A percentile compares a stretch with the other conserved stretches of the same genome.
These are phyloP conservation scores for Cynopterus sphinx DNA, from an alignment of 2,797 vertebrate genomes.

Conservation along the genomic window DNA sequence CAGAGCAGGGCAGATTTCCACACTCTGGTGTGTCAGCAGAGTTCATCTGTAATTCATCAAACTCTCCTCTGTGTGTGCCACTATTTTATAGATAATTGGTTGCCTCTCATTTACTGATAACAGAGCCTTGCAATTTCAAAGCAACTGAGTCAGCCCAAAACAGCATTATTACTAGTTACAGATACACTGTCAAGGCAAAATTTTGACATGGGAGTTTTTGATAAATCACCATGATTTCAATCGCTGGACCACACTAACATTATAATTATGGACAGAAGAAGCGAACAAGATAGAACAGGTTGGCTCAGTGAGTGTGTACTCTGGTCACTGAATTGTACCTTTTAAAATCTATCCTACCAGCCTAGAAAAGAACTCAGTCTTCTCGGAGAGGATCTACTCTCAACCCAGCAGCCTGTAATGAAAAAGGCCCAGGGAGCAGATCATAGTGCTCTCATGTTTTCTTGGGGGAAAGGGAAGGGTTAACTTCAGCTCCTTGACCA, in stretches of 20 bases:
- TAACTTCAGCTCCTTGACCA: not conserved
- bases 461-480: not conserved
- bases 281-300: not conserved
- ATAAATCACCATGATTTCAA: conserved; percentile 44
- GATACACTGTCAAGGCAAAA: conserved; percentile 55
- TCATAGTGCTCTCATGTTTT: not conserved
- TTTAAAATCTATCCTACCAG: not conserved
- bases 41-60: conserved; percentile 44
- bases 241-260: not conserved
- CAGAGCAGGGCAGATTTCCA: not conserved
- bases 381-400: not conserved
- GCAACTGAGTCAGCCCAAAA: conserved; percentile 69
- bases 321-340: not conserved
- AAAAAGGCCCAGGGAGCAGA: not conserved
- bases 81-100: conserved; percentile 49
- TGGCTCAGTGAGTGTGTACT: not conserved
- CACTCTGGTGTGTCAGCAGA: conserved; percentile 45
- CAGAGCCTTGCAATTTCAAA: conserved; percentile 64
- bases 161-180: conserved; percentile 61
- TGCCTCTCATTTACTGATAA: conserved; percentile 55
- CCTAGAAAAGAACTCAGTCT: not conserved
- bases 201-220: conserved; percentile 47
- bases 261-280: not conserved
- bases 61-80: not conserved
- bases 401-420: not conserved